Percentiles rank a stretch among this genome's conserved stretches.
Conservation (phyloP, 1,140 invertebrate species). For the Brachionus sp. region DNA sequence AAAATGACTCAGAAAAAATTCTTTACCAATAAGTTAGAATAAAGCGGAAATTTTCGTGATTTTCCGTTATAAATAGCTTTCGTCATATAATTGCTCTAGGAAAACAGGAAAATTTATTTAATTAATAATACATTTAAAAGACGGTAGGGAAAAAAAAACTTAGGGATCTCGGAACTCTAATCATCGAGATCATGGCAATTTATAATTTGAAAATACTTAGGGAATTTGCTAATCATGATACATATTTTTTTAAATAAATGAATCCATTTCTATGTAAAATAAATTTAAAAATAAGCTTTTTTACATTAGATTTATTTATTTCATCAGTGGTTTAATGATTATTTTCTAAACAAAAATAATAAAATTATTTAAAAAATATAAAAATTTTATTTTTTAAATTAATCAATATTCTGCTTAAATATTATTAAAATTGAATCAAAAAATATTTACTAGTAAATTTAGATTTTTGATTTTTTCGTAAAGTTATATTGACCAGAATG, state of each 20-base stretch:
- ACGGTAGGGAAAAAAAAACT: background rate
- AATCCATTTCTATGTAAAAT: background rate
- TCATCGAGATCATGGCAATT: background rate
- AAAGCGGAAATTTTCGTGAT: constrained; percentile 10
- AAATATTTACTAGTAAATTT: no score
- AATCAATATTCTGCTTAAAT: no score
- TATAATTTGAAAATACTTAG: background rate
- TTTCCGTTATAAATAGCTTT: background rate
- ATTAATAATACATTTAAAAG: background rate
- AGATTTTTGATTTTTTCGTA: no score
- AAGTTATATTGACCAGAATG: no score
- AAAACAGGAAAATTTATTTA: background rate
- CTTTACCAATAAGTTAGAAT: background rate
- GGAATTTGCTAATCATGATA: background rate
- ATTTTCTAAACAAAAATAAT: no score
- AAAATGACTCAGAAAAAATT: background rate
- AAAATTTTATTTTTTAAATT: no score
- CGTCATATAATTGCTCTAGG: background rate
- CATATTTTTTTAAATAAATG: background rate
- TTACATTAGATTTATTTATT: no score
- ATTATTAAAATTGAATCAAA: no score
- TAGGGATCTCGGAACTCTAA: background rate
- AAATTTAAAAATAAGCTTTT: background rate
- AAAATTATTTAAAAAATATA: no score
- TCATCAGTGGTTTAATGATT: no score